Evolutionary conservation across 1,140 invertebrate species (phyloP).

Genomic region (Battus philenor): DNA sequence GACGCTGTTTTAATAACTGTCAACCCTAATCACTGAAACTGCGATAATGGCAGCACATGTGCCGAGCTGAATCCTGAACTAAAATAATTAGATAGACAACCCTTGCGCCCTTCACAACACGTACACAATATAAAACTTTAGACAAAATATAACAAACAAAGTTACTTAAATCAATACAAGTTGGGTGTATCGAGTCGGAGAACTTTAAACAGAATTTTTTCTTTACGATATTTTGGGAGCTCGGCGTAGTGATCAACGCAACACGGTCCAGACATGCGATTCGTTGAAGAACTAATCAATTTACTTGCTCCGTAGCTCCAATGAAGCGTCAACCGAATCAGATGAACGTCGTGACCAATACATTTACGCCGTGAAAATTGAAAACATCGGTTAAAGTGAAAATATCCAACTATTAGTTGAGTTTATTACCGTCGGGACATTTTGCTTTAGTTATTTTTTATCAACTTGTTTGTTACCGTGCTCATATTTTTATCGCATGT

Average conservation of each 20-base stretch:
- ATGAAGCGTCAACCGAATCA: too few relatives aligned
- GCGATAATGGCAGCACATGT: constrained; percentile 40
- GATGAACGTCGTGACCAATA: too few relatives aligned
- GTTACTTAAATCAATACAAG: constrained; percentile 4
- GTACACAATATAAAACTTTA: constrained; percentile 25
- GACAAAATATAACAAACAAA: not conserved
- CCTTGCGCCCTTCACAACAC: constrained; percentile 28
- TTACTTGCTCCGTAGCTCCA: too few relatives aligned
- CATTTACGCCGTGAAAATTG: too few relatives aligned
- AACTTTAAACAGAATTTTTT: constrained; percentile 6
- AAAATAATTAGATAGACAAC: constrained; percentile 56
- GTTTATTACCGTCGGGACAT: too few relatives aligned
- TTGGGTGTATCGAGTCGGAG: not conserved
- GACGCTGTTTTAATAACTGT: constrained; percentile 18
- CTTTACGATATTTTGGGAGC: constrained; percentile 1
- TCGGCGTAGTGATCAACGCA: not conserved
- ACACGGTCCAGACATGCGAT: too few relatives aligned
- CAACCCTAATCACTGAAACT: constrained; percentile 40
- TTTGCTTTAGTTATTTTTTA: too few relatives aligned
- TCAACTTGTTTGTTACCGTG: too few relatives aligned
- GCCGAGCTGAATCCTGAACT: constrained; percentile 30
- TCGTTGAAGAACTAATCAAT: too few relatives aligned
- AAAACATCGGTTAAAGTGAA: too few relatives aligned
- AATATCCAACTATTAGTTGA: too few relatives aligned
- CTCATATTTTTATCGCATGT: too few relatives aligned